Evolutionary conservation across 2,797 vertebrate genomes (phyloP), one percentile per base, ranked within the genome.

Genomic region (Thamnophis elegans): DNA sequence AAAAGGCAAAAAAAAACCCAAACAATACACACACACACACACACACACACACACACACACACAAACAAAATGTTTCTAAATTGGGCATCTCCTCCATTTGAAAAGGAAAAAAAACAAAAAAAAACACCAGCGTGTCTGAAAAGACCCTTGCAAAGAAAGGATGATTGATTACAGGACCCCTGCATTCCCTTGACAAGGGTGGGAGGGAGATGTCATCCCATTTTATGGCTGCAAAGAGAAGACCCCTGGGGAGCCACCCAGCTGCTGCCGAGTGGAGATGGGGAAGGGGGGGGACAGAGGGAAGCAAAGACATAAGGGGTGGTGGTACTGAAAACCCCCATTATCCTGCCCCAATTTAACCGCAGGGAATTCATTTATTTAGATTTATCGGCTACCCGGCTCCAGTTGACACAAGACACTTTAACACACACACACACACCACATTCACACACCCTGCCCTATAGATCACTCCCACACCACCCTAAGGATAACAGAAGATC

Each of bases 191-290:
- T 16, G 55, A 58, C 47, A 4, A 58, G 56, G 86, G 4, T 87
- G 36, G 51, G 89, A 53, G 25, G 16, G 60, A 68, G 68, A 87
- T 78, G 28, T 32, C 32, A 82, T 93, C 92, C 82, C 56, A 55
- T 91, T 93, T 91, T 92, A 92, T 65, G 92, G 90, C 91, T 92
- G 93, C 91, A 32, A 91, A 91, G 51, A 91, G 86, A 88, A 93
- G 91, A 47, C 85, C 92, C 88, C 73, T 32, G 85, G 90, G 89
- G 92, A 91, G 93, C 47, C 91, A 60, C 89, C 60, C 93, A 94
- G 92, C 92, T 91, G 85, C 55, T 94, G 90, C 89, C 86, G 58
- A 88, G 54, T 42, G 25, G n/a, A 4, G 58, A 4, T 11, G 5
- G n/a, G 9, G 59, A 25, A 10, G 73, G 60, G 73, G 60, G 25